Conservation (phyloP, 1,140 invertebrate species). For the Bombus pyrosoma region DNA sequence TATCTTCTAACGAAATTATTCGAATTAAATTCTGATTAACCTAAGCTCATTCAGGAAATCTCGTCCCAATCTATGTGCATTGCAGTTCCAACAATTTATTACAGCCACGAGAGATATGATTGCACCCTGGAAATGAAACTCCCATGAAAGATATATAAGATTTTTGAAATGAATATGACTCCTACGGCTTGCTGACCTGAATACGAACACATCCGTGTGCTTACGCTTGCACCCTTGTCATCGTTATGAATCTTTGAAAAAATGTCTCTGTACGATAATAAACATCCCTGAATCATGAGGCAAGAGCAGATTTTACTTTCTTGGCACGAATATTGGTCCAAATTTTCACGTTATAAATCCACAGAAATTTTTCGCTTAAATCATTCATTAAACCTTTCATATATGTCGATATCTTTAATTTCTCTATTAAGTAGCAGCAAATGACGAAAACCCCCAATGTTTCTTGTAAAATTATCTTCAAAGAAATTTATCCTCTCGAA, state of each 20-base stretch:
- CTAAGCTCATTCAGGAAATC: too few relatives aligned
- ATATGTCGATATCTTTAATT: too few relatives aligned
- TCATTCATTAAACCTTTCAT: not conserved
- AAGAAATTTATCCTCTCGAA: not conserved
- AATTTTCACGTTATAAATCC: too few relatives aligned
- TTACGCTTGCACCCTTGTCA: not conserved
- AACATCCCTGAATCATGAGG: not conserved
- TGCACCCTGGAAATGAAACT: not conserved
- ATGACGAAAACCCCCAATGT: not conserved
- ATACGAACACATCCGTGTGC: slow-evolving; percentile 6
- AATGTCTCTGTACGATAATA: not conserved
- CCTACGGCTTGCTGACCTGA: not conserved
- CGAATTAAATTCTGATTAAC: too few relatives aligned
- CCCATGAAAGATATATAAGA: not conserved
- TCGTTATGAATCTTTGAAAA: not conserved
- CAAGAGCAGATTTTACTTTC: not conserved
- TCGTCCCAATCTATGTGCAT: not conserved
- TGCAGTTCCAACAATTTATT: not conserved
- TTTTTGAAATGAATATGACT: slow-evolving; percentile 2
- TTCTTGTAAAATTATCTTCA: not conserved
- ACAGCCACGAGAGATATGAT: not conserved
- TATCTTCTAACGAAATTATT: too few relatives aligned
- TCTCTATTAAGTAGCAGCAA: not conserved
- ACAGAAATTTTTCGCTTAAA: not conserved
- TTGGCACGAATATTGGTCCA: not conserved